Conservation (phyloP, 2,888 invertebrate genomes). For the Pemphredon lugubris region DNA sequence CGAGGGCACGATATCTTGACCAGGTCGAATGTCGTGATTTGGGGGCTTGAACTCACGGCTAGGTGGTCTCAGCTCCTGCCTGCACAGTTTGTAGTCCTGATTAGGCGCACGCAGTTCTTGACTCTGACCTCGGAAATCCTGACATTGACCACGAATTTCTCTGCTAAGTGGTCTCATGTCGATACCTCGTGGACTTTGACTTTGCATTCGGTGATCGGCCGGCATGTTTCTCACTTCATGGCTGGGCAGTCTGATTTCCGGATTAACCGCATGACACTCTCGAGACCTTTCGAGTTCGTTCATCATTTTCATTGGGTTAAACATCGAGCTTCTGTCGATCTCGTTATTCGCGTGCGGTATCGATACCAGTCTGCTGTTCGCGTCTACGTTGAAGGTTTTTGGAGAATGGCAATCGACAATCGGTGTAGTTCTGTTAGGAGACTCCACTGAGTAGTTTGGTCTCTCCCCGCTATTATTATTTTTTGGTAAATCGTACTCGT, state of each 20-base stretch:
- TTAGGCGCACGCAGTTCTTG: constrained; percentile 63
- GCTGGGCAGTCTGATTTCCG: constrained; percentile 59
- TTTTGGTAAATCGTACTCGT: constrained; percentile 53
- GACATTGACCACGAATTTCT: constrained; percentile 47
- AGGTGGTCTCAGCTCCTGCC: constrained; percentile 66
- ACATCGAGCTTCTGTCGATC: constrained; percentile 63
- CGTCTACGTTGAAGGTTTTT: constrained; percentile 54
- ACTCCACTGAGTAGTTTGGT: constrained; percentile 55
- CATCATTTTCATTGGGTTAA: constrained; percentile 64
- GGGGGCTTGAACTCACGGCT: constrained; percentile 67
- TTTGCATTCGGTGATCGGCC: constrained; percentile 62
- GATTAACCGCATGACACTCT: constrained; percentile 45
- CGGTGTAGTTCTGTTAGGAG: constrained; percentile 50
- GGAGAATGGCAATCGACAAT: constrained; percentile 61
- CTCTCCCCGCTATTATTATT: constrained; percentile 58
- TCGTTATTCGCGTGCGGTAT: constrained; percentile 60
- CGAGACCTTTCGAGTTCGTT: constrained; percentile 63
- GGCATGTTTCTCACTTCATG: constrained; percentile 52
- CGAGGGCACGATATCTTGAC: constrained; percentile 49
- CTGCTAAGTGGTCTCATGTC: constrained; percentile 64
- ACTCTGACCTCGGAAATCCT: constrained; percentile 54
- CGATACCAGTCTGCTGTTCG: constrained; percentile 51
- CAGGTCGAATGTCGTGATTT: constrained; percentile 54
- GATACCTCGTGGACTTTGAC: constrained; percentile 58
- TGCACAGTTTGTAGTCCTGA: constrained; percentile 58